Evolutionary conservation across 1,140 invertebrate species (phyloP), one percentile per base, ranked within the genome.

Genomic region (Trigoniulus corallinus): DNA sequence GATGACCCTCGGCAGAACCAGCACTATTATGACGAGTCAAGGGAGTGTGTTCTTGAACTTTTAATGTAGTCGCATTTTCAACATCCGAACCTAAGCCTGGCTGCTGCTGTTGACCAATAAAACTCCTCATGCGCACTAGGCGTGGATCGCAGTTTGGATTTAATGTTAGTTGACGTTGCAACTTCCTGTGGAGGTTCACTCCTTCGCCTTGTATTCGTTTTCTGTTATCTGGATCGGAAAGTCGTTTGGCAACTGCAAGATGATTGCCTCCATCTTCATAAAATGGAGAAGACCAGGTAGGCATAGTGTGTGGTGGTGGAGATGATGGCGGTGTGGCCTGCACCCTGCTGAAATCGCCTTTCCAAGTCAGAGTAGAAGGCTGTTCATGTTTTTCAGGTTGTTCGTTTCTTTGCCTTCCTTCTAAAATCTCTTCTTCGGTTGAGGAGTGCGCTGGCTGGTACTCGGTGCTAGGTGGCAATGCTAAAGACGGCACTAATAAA

Each of bases 61-160:
- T 12, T 22, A 52, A 29, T 20, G 43, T 34, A 15, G 44, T 52
- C 12, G 26, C 3, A 7, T 22, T 27, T 3, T 25, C 25, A 21
- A 26, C 21, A 15, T 7, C 10, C 20, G 1, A 15, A 20, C 13
- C 27, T 34, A 40, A 23, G 20, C n/a, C 26, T n/a, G 55, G 51
- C 41, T 44, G 40, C 15, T 55, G 52, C 18, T 51, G 48, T 13
- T 10, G 25, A 3, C 4, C 37, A 7, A 54, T 50, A 42, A 26
- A 49, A 25, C 15, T 54, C 41, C 40, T 39, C 46, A 56, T 50
- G 21, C 72, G 71, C 59, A 66, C 71, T 42, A 86, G 64, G 47
- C 84, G 67, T 7, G 82, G 77, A 67, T 88, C 85, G 56, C 75
- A 79, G 2, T 68, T 66, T 1, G 84, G 84, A 67, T 88, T 88